Base-by-base conservation (phyloP, 53 echinoderm and acorn worm species). In the Zoroaster sp. region DNA sequence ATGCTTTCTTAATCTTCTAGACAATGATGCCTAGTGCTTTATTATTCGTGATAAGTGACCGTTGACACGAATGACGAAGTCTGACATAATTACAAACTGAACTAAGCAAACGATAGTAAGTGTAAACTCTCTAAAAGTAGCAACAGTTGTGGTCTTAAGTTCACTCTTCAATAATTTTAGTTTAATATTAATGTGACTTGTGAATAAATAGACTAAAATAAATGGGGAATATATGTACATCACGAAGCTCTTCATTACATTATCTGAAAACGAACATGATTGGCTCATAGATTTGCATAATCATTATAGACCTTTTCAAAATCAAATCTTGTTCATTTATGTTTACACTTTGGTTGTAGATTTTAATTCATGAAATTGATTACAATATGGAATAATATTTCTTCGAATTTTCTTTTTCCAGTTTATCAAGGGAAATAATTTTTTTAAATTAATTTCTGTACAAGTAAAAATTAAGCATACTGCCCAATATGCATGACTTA, bases 21-120 rank as follows among this genome's bases (percentile, higher is more conserved):
- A 83, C 83, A 83, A 31, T 14, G 83, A 69, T 66, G 83, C 83
- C 83, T 83, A 83, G 83, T 83, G 83, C 83, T 83, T 83, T 68
- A 59, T 59, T 59, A 68, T 69, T 83, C 34, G 44, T 69, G 67
- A 83, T 68, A 38, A 67, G 83, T 83, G 83, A 83, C 83, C 83
- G 66, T 69, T 83, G 83, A 83, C 83, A 83, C 67, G 68, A 25
- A 80, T 80, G 80, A 66, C 80, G 74, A 74, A 37, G 38, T 74
- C 23, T 38, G 74, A 44, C 46, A 83, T 44, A 69, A 68, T 83
- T 66, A 83, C 69, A 45, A 83, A 83, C 47, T 83, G 6, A 83
- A 83, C 83, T 83, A 74, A 69, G 17, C 18, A 63, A 80, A 66
- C 82, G 67, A 35, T 43, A 59, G n/a, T 5, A 18, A 31, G 67